phyloP scores from a whole-genome alignment of 2,797 vertebrate species.

The Micromesistius poutassou region DNA sequence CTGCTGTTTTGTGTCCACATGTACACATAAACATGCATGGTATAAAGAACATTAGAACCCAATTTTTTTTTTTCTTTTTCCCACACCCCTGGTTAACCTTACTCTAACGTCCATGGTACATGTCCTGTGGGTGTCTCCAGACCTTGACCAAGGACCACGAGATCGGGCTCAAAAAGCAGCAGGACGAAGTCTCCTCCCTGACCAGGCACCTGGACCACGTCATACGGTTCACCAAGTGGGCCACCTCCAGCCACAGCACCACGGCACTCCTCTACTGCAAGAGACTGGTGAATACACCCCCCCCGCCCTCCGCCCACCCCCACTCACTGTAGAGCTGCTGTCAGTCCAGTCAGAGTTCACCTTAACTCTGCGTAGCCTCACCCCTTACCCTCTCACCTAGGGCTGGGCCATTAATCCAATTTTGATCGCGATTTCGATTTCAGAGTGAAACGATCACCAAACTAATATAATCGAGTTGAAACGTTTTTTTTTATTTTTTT shows the following conservation, averaged over 20 bases:
- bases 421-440: too few relatives aligned
- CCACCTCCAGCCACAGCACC: constrained; percentile 86
- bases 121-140: constrained; percentile 18
- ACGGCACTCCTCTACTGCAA: constrained; percentile 96
- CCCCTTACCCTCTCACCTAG: too few relatives aligned
- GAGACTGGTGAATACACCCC: constrained; percentile 80
- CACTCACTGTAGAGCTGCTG: not conserved
- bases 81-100: not conserved
- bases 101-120: not conserved
- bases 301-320: too few relatives aligned
- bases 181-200: constrained; percentile 83
- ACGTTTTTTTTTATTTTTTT: too few relatives aligned
- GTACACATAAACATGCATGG: not conserved
- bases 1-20: not conserved
- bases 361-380: too few relatives aligned
- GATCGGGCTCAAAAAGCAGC: constrained; percentile 86
- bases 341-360: too few relatives aligned
- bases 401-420: too few relatives aligned
- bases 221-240: constrained; percentile 95
- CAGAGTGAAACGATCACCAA: too few relatives aligned
- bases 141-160: constrained; percentile 85
- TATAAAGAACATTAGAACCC: too few relatives aligned
- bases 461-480: too few relatives aligned
- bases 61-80: too few relatives aligned
- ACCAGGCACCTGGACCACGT: constrained; percentile 91